phyloP scores from a whole-genome alignment of 2,113 vertebrate species.

The Rhinoderma darwinii region DNA sequence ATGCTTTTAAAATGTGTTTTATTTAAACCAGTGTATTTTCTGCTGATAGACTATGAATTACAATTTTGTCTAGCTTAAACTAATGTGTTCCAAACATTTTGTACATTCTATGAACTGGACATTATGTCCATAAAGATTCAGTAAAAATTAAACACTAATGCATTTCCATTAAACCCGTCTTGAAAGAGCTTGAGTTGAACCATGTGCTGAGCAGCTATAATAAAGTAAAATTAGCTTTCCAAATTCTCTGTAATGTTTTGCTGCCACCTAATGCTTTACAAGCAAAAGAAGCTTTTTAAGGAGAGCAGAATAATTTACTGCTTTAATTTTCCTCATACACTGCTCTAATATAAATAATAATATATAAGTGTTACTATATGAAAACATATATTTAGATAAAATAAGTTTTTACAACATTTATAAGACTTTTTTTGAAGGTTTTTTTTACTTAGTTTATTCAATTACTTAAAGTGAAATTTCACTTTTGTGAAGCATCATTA shows the following conservation, averaged over 20 bases:
- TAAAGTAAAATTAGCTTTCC: slow-evolving; percentile 18
- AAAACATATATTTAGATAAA: slow-evolving; percentile 34
- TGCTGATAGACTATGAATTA: neutral
- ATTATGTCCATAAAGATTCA: slow-evolving; percentile 26
- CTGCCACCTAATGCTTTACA: slow-evolving; percentile 55
- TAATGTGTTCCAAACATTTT: neutral
- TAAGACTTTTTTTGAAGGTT: neutral
- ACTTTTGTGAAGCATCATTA: neutral
- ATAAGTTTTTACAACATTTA: slow-evolving; percentile 13
- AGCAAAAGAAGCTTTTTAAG: slow-evolving; percentile 19
- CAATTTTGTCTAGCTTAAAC: neutral
- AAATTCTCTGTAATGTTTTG: slow-evolving; percentile 39
- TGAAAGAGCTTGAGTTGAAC: slow-evolving; percentile 28
- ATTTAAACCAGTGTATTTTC: neutral
- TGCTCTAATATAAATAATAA: slow-evolving; percentile 23
- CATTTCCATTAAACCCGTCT: slow-evolving; percentile 41
- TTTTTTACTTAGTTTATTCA: neutral
- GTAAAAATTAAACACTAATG: slow-evolving; percentile 49
- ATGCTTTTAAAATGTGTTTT: neutral
- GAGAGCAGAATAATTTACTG: slow-evolving; percentile 38
- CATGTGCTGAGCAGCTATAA: slow-evolving; percentile 13
- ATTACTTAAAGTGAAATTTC: neutral
- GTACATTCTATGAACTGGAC: slow-evolving; percentile 25
- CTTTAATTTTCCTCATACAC: slow-evolving; percentile 29
- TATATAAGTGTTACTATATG: slow-evolving; percentile 27